Conservation (phyloP, 2,888 invertebrate genomes). For the Platycnemis pennipes region DNA sequence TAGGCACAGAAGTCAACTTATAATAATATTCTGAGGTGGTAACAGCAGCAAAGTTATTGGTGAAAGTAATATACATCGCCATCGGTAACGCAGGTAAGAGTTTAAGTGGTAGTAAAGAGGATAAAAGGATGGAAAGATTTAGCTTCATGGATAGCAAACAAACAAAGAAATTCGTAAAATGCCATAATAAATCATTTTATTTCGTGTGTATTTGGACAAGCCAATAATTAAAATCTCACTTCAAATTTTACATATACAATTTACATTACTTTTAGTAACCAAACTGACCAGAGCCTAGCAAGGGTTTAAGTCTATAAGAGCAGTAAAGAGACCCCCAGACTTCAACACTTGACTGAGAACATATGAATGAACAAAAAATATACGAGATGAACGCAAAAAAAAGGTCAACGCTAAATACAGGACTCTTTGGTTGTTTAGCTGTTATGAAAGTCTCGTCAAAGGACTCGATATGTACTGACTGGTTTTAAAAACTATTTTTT, state of each 20-base stretch:
- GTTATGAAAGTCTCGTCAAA: conserved; percentile 66
- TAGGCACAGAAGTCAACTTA: too few relatives aligned
- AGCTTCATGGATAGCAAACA: too few relatives aligned
- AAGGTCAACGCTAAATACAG: conserved; percentile 66
- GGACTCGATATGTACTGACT: conserved; percentile 61
- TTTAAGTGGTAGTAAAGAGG: too few relatives aligned
- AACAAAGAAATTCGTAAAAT: neutral
- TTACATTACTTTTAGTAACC: conserved; percentile 61
- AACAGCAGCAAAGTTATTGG: too few relatives aligned
- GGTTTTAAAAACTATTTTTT: neutral
- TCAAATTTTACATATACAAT: conserved; percentile 52
- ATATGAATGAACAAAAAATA: conserved; percentile 50
- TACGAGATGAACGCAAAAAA: conserved; percentile 44
- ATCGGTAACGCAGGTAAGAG: too few relatives aligned
- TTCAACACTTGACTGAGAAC: conserved; percentile 40
- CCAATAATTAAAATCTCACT: conserved; percentile 60
- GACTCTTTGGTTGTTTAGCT: conserved; percentile 67
- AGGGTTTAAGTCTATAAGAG: neutral
- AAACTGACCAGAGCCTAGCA: conserved; percentile 63
- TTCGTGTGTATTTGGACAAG: conserved; percentile 42
- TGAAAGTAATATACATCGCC: too few relatives aligned
- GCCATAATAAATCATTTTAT: conserved; percentile 41
- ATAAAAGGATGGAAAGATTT: too few relatives aligned
- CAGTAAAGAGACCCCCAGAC: conserved; percentile 53
- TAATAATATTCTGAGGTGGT: too few relatives aligned